Evolutionary conservation across 1,140 invertebrate genomes (phyloP).

Genomic region (Planococcus citri): DNA sequence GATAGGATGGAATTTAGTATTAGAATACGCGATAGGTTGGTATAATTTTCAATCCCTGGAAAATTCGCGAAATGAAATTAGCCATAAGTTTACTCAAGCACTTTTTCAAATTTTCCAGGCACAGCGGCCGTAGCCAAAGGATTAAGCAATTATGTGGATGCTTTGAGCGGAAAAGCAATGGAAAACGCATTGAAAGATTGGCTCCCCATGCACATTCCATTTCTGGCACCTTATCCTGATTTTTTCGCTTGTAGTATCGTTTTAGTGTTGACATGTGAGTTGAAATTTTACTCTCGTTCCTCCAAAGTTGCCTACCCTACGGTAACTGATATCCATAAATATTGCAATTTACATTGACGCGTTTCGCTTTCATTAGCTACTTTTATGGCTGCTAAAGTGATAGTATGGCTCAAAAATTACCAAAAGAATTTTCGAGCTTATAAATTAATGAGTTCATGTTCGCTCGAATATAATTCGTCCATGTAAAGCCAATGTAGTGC

Average conservation of each 20-base stretch:
- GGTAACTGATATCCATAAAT: too few species aligned
- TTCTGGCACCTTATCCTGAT: constrained; percentile 52
- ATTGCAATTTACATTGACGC: too few species aligned
- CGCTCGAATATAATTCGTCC: too few species aligned
- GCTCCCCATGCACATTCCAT: constrained; percentile 42
- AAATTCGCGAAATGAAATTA: too few species aligned
- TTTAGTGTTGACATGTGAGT: constrained; percentile 42
- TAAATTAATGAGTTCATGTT: too few species aligned
- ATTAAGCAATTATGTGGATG: constrained; percentile 58
- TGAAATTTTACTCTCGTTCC: too few species aligned
- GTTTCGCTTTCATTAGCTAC: too few species aligned
- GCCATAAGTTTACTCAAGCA: not conserved
- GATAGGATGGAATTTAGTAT: constrained; percentile 78
- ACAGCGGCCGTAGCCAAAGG: constrained; percentile 61
- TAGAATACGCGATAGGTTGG: constrained; percentile 78
- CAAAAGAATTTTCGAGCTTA: too few species aligned
- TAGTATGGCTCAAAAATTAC: too few species aligned
- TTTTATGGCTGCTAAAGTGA: too few species aligned
- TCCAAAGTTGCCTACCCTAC: too few species aligned
- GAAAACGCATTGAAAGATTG: constrained; percentile 42
- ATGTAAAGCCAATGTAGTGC: too few species aligned
- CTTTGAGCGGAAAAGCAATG: constrained; percentile 48
- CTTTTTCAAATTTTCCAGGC: constrained; percentile 33
- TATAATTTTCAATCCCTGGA: not conserved
- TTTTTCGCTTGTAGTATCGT: constrained; percentile 48